These are phyloP conservation scores for Eulimnadia texana DNA, from an alignment of 1,140 invertebrate species.

Conservation along the genomic window DNA sequence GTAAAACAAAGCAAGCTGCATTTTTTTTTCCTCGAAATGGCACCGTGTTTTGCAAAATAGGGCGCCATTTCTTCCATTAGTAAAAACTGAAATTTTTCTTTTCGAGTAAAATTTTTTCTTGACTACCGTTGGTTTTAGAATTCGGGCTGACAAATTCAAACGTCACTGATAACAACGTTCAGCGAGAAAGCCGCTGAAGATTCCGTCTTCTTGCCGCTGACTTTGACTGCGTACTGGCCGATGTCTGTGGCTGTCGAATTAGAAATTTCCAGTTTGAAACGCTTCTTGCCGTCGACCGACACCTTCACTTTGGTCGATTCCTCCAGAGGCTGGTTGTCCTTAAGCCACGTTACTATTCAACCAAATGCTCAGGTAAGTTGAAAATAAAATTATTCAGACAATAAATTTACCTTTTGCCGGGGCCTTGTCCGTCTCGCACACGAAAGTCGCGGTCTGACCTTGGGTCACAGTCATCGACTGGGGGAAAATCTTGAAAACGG, in stretches of 20 bases:
- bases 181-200: slow-evolving; percentile 67
- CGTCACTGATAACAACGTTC: slow-evolving; percentile 41
- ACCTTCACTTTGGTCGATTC: slow-evolving; percentile 59
- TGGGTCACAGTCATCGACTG: slow-evolving; percentile 67
- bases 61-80: too few relatives aligned
- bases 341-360: slow-evolving; percentile 57
- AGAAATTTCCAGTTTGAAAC: slow-evolving; percentile 54
- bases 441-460: slow-evolving; percentile 64
- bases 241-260: slow-evolving; percentile 61
- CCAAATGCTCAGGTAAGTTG: slow-evolving; percentile 17
- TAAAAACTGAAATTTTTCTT: too few relatives aligned
- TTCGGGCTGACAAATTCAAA: neutral
- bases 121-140: neutral
- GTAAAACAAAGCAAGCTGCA: too few relatives aligned
- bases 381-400: neutral
- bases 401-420: slow-evolving; percentile 41
- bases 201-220: slow-evolving; percentile 69
- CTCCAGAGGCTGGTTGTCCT: slow-evolving; percentile 74
- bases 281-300: slow-evolving; percentile 58
- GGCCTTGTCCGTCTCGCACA: slow-evolving; percentile 56
- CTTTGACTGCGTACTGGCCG: slow-evolving; percentile 77
- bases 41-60: too few relatives aligned
- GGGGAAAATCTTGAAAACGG: slow-evolving; percentile 77
- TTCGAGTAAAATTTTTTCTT: neutral
- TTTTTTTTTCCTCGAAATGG: too few relatives aligned